phyloP scores from a whole-genome alignment of 1,140 invertebrate genomes.

The Trichoplusia ni region DNA sequence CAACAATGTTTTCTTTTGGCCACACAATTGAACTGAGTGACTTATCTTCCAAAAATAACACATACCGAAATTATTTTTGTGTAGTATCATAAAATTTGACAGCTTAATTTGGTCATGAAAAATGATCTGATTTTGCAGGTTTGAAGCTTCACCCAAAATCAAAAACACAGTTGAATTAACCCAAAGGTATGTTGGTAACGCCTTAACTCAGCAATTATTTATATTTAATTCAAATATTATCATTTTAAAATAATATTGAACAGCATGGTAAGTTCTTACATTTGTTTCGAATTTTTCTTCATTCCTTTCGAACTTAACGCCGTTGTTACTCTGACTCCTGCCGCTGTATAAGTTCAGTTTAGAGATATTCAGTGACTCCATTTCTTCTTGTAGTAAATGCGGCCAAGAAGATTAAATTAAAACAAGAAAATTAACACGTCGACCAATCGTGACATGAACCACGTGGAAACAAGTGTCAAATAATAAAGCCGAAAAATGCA shows the following conservation, averaged over 20 bases:
- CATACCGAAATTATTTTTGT: neutral
- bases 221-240: neutral
- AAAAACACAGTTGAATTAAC: neutral
- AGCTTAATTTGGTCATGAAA: constrained; percentile 29
- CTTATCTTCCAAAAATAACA: too few species aligned
- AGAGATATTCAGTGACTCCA: constrained; percentile 74
- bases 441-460: constrained; percentile 69
- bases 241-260: neutral
- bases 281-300: constrained; percentile 59
- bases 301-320: constrained; percentile 49
- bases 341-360: constrained; percentile 71
- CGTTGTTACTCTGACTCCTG: constrained; percentile 55
- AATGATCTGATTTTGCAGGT: constrained; percentile 10
- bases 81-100: neutral
- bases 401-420: constrained; percentile 47
- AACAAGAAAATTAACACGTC: constrained; percentile 69
- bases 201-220: neutral
- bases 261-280: constrained; percentile 50
- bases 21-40: neutral
- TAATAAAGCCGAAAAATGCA: constrained; percentile 41
- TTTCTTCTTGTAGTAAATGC: constrained; percentile 49
- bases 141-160: neutral
- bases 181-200: neutral
- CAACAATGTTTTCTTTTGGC: neutral
- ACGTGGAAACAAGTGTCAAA: constrained; percentile 78